These are phyloP conservation scores for Campoplex nolae DNA, from an alignment of 2,888 invertebrate species.

Conservation along the genomic window DNA sequence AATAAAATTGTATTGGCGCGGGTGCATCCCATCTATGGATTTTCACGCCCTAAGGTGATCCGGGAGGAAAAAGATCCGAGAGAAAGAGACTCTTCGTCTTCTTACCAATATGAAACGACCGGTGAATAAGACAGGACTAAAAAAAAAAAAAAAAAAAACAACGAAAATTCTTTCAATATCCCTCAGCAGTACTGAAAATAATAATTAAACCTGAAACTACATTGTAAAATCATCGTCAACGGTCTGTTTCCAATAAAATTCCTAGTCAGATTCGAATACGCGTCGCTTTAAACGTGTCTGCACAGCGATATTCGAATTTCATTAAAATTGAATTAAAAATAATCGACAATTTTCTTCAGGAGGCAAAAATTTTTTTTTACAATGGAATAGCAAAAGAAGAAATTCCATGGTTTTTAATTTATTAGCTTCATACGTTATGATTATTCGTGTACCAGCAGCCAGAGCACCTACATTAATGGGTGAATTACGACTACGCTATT, in stretches of 20 bases:
- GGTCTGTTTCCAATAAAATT: neutral
- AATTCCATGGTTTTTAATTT: neutral
- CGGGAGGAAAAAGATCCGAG: neutral
- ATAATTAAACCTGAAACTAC: neutral
- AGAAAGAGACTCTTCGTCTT: neutral
- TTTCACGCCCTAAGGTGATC: conserved; percentile 13
- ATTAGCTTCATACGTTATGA: neutral
- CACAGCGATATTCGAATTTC: neutral
- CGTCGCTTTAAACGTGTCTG: neutral
- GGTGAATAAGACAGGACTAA: neutral
- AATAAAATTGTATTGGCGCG: conserved; percentile 28
- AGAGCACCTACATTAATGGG: conserved; percentile 18
- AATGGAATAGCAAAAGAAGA: neutral
- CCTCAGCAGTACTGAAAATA: neutral
- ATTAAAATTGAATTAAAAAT: neutral
- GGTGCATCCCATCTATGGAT: neutral
- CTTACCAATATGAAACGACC: neutral
- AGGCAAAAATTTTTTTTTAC: neutral
- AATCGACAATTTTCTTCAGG: neutral
- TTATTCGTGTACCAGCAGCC: neutral
- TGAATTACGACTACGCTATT: conserved; percentile 38
- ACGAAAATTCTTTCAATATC: neutral
- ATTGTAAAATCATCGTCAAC: neutral
- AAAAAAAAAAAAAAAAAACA: neutral
- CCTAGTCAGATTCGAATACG: neutral